These are phyloP conservation scores for Enteromius thamalakanensis DNA, from an alignment of 2,797 vertebrate species.

Conservation along the genomic window DNA sequence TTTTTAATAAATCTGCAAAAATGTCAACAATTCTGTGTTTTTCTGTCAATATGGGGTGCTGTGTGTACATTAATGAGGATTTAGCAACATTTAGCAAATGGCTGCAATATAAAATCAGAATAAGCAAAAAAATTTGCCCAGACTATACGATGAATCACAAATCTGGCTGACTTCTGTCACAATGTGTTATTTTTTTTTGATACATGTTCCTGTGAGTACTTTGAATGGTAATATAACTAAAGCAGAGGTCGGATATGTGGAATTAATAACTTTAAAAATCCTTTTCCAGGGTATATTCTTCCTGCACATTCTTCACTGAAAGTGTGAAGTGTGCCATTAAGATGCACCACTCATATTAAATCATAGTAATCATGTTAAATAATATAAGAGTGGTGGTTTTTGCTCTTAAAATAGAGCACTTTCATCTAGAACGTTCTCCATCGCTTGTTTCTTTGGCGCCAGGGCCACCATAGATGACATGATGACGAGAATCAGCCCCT, in stretches of 20 bases:
- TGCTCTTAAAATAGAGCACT: constrained; percentile 26
- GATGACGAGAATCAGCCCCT: constrained; percentile 58
- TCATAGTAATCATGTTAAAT: constrained; percentile 61
- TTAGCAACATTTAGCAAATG: no score
- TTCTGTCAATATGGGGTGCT: no score
- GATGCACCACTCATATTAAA: constrained; percentile 53
- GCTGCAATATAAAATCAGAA: not conserved
- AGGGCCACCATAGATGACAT: constrained; percentile 13
- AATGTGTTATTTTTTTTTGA: not conserved
- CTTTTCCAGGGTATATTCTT: constrained; percentile 2
- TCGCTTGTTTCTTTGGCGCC: constrained; percentile 9
- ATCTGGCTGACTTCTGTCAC: not conserved
- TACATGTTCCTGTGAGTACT: not conserved
- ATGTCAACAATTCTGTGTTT: no score
- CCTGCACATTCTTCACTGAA: not conserved
- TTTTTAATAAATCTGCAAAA: no score
- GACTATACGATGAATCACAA: not conserved
- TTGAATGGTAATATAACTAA: not conserved
- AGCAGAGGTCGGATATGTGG: not conserved
- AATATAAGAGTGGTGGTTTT: constrained; percentile 42
- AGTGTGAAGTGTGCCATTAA: constrained; percentile 14
- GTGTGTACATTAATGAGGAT: no score
- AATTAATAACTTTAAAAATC: not conserved
- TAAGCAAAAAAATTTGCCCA: not conserved
- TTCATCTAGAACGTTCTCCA: constrained; percentile 20